Evolutionary conservation across 1,140 invertebrate species (phyloP), one percentile per base, ranked within the genome.

Genomic region (Dermatophagoides farinae): DNA sequence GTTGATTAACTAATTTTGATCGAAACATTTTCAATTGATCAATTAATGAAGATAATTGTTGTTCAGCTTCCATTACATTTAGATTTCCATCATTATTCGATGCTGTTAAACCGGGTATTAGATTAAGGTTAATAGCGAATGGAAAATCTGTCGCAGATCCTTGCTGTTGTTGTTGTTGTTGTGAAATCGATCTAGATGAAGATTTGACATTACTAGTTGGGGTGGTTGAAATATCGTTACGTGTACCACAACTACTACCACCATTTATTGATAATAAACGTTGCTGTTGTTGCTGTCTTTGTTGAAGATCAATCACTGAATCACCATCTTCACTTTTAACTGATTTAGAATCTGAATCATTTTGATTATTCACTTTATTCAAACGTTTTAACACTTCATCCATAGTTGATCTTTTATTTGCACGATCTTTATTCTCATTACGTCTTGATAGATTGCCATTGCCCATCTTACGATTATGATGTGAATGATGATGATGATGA

Each of bases 11-110:
- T 50, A 87, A 73, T 69, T 84, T 82, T 65, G 86, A 84, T 63
- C 83, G 75, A 14, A 86, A 77, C 74, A 82, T 79, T 71, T 87
- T 84, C 54, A 88, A 76, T 65, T 86, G 83, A 9, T 82, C 71
- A 53, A 88, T 88, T 79, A 86, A 83, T 69, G 87, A 85, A 1
- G 82, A 83, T 1, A 88, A 75, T 66, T 80, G 77, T 47, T 83
- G 74, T 65, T 88, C 85, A 71, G 82, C 83, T 69, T 84, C 82
- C 52, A 79, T 76, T 65, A 85, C 71, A 67, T 77, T 82, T 65
- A 85, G 80, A 63, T 76, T 75, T 67, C 31, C 31, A 4, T 31
- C 31, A 31, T 31, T 31, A 31, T 31, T 31, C 8, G 31, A 4
- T 31, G 31, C 31, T 31, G 31, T 31, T 31, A 31, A 31, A 31